Evolutionary conservation across 2,888 invertebrate genomes (phyloP).

Genomic region (Tipula confusa): DNA sequence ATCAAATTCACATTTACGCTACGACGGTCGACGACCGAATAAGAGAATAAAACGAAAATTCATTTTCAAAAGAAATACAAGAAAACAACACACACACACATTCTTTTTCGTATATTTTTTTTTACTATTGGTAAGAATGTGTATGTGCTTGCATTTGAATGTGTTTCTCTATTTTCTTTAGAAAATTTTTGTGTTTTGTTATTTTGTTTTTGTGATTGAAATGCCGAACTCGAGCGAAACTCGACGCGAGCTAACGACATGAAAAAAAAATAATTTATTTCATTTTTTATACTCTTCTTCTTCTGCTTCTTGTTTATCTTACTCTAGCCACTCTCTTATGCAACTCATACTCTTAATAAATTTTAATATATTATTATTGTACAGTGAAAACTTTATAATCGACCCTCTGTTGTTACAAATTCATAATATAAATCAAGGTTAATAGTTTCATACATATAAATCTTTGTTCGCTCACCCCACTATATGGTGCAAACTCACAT

Average conservation of each 20-base stretch:
- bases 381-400: not conserved
- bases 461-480: constrained; percentile 45
- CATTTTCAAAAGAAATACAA: constrained; percentile 3
- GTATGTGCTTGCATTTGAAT: not conserved
- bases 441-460: not conserved
- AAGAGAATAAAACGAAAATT: constrained; percentile 26
- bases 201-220: constrained; percentile 28
- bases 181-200: constrained; percentile 26
- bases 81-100: constrained; percentile 8
- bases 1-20: not conserved
- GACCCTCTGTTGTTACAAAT: not conserved
- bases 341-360: not conserved
- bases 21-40: constrained; percentile 32
- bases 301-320: not conserved
- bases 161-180: constrained; percentile 12
- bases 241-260: not conserved
- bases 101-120: constrained; percentile 58
- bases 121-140: constrained; percentile 41
- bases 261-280: constrained; percentile 17
- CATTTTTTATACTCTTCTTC: not conserved
- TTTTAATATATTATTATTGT: not conserved
- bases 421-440: not conserved
- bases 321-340: not conserved
- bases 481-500: constrained; percentile 41
- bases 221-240: constrained; percentile 27